Conservation (phyloP, 2,113 vertebrate species). For the Ophiodon elongatus region DNA sequence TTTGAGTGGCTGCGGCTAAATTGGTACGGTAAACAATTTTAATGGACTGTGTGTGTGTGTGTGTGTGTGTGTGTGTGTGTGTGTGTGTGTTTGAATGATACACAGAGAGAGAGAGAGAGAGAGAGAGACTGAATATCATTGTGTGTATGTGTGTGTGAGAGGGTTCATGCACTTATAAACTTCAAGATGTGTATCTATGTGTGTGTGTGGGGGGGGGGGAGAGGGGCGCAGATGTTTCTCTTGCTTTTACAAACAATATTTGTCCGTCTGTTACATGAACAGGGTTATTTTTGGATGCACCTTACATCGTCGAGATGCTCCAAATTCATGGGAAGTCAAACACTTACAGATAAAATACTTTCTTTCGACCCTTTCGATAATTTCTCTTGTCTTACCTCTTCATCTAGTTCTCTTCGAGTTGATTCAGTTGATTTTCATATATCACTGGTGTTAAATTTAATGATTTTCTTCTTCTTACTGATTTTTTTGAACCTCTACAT, state of each 20-base stretch:
- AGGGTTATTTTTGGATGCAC: too few relatives aligned
- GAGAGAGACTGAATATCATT: neutral
- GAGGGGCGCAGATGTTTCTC: neutral
- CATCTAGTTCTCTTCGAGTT: too few relatives aligned
- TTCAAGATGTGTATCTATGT: neutral
- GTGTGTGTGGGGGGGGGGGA: neutral
- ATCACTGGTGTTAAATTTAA: neutral
- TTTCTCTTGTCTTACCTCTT: neutral
- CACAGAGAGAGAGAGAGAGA: neutral
- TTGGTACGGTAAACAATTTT: neutral
- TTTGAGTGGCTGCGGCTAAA: neutral
- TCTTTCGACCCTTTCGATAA: too few relatives aligned
- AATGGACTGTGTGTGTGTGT: conserved; percentile 9
- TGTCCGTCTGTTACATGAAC: too few relatives aligned
- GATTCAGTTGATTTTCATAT: neutral
- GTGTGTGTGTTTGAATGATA: neutral
- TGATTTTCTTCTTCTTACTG: neutral
- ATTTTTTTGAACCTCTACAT: neutral
- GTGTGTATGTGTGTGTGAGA: neutral
- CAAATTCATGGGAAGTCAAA: neutral
- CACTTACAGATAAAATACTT: neutral
- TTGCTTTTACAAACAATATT: neutral
- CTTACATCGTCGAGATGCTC: too few relatives aligned
- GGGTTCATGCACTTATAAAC: neutral
- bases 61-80: neutral